phyloP scores from a whole-genome alignment of 2,888 invertebrate genomes.

The Erebia ligea region DNA sequence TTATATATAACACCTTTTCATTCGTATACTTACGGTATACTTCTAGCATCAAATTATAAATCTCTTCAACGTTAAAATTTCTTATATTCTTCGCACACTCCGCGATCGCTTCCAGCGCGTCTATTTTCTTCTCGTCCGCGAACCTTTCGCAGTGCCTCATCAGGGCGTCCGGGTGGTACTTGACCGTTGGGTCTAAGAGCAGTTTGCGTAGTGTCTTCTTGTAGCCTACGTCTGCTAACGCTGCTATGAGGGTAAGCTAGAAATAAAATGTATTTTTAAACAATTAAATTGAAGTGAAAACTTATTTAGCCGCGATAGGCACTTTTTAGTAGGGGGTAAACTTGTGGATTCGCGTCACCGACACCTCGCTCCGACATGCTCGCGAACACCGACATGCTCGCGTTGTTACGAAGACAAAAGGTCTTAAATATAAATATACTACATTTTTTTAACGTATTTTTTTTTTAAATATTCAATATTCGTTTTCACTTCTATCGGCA shows the following conservation, averaged over 20 bases:
- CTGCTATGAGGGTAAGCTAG: constrained; percentile 75
- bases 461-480: no score
- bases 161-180: constrained; percentile 78
- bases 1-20: no score
- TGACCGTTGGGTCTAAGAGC: constrained; percentile 78
- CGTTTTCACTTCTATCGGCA: no score
- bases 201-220: constrained; percentile 75
- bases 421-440: no score
- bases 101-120: constrained; percentile 61
- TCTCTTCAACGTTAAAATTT: constrained; percentile 60
- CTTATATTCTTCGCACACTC: constrained; percentile 63
- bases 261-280: constrained; percentile 31
- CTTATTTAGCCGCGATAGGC: no score
- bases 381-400: no score
- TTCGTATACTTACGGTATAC: constrained; percentile 72
- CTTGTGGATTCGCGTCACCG: no score
- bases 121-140: constrained; percentile 64
- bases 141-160: constrained; percentile 78
- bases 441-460: no score
- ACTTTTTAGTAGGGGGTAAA: no score
- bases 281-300: no score
- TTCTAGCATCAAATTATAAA: constrained; percentile 77
- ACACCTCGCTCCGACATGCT: no score
- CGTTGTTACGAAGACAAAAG: no score
- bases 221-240: constrained; percentile 81